Base-by-base conservation (phyloP, 2,113 vertebrate genomes). In the Agelaius tricolor region DNA sequence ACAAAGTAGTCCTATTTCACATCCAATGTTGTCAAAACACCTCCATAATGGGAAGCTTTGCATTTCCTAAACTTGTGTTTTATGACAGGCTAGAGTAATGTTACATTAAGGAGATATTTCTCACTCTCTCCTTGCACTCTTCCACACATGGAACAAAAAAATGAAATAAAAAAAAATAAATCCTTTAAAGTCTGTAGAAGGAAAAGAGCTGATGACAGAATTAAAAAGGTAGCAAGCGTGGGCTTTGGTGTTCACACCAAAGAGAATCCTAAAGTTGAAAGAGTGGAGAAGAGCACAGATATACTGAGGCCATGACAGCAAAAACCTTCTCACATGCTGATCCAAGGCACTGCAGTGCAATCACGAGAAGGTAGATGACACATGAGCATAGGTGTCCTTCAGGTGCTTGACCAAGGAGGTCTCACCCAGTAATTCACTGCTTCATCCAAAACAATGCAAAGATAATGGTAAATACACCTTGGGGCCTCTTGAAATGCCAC, bases 341-440 rank as follows among this genome's bases (percentile, higher is more conserved):
- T 21, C 21, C 30, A 63, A 84, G 35, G 28, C 43, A 41, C 31
- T 47, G 17, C n/a, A 41, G 21, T 44, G 76, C 9, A 19, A 58
- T 11, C 28, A 51, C 0, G 0, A 76, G 22, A 73, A 73, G 3
- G 10, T 2, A 63, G 33, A 27, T 4, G 13, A 21, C 23, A 47
- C 1, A 6, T 27, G 27, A 62, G 7, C 23, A 35, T 5, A 44
- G 1, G 1, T 44, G 46, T 51, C 18, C 46, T 89, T 68, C 23
- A 54, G 51, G n/a, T 66, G 21, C 27, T 23, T 33, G 37, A 33
- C n/a, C 12, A 7, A 55, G 35, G 21, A 77, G 33, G 23, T 65
- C 47, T 54, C 71, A 54, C 9, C 24, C 57, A 63, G 49, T 62
- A 72, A 49, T 35, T n/a, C 15, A n/a, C 17, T 33, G 30, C 65